Percentiles rank a stretch among this genome's conserved stretches.
Evolutionary conservation across 30 jellyfish, hydroid and myxozoan genomes (phyloP).

Genomic region (Pseudorhiza aurosa): DNA sequence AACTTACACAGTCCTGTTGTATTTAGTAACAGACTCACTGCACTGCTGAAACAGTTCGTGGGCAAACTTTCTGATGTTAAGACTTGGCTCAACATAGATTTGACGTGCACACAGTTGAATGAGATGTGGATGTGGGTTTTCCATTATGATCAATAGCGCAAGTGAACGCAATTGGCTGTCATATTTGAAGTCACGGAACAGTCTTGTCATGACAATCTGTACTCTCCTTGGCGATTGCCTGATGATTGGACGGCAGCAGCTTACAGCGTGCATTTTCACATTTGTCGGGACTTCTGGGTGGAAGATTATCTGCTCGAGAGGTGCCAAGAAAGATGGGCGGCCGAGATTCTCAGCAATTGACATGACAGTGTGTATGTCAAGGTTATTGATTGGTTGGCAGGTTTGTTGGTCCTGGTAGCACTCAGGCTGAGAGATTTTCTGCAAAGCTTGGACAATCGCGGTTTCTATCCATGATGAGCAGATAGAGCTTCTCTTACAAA

Average conservation of each 20-base stretch:
- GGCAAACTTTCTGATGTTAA: conserved; percentile 57
- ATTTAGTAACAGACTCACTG: conserved; percentile 24
- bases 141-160: conserved; percentile 71
- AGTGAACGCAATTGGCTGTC: conserved; percentile 58
- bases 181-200: conserved; percentile 53
- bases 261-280: conserved; percentile 47
- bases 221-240: conserved; percentile 47
- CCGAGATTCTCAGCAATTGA: conserved; percentile 65
- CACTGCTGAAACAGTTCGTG: conserved; percentile 34
- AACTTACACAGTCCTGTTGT: conserved; percentile 36
- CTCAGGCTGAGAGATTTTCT: conserved; percentile 23
- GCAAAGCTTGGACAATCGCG: conserved; percentile 36
- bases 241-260: conserved; percentile 50
- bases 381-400: conserved; percentile 47
- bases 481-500: conserved; percentile 34
- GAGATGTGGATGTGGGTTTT: conserved; percentile 64
- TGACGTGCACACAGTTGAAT: conserved; percentile 59
- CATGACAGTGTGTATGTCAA: conserved; percentile 33
- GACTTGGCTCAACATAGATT: conserved; percentile 49
- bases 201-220: conserved; percentile 31
- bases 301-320: conserved; percentile 42
- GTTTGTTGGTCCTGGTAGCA: conserved; percentile 1
- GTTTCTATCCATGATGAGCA: conserved; percentile 64
- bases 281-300: conserved; percentile 21
- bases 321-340: conserved; percentile 56